Evolutionary conservation across 2,797 vertebrate genomes (phyloP).

Genomic region (Dicrostonyx torquatus): DNA sequence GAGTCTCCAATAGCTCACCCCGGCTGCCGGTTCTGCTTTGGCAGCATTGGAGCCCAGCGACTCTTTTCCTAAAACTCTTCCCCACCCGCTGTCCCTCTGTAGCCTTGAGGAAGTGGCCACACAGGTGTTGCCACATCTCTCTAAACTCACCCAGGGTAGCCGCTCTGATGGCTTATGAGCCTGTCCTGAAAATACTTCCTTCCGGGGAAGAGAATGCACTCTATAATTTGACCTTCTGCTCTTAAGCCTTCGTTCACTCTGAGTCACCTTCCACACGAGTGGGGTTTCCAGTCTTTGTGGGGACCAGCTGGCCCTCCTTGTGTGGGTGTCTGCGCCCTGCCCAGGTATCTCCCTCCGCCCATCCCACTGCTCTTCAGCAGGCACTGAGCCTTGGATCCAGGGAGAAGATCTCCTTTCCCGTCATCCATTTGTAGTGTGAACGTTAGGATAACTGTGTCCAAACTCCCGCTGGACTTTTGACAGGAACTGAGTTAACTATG

Average conservation of each 20-base stretch:
- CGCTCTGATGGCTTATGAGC: not conserved
- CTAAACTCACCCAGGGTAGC: fast-evolving
- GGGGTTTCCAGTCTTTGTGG: not conserved
- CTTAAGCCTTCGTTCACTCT: not conserved
- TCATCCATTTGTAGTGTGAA: not conserved
- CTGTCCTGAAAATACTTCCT: not conserved
- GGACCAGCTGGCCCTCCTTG: not conserved
- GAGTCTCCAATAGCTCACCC: not conserved
- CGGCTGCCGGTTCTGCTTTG: not conserved
- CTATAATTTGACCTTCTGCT: not conserved
- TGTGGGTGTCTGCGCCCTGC: no score
- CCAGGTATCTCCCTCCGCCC: no score
- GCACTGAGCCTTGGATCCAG: no score
- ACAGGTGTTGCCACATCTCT: no score
- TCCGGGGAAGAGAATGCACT: not conserved
- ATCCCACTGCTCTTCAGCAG: no score
- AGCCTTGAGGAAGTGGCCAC: no score
- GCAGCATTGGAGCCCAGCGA: no score
- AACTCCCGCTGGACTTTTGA: not conserved
- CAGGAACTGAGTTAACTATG: not conserved
- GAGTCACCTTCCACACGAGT: not conserved
- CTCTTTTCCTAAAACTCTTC: not conserved
- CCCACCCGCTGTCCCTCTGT: fast-evolving
- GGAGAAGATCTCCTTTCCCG: not conserved
- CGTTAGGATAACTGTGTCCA: not conserved